phyloP scores from a whole-genome alignment of 1,140 invertebrate genomes.

The Leptinotarsa lineolata region DNA sequence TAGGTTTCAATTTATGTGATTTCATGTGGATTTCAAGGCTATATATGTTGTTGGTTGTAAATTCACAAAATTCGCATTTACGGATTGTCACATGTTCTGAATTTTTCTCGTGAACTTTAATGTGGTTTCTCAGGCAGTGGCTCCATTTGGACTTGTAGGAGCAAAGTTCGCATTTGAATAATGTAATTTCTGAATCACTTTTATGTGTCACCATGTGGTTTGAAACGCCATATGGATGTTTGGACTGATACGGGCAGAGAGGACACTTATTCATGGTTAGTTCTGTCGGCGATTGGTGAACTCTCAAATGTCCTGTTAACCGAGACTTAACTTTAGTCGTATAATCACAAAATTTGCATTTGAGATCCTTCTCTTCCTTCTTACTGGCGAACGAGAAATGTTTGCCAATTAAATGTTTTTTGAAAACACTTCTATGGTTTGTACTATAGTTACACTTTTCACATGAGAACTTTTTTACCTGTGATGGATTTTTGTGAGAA shows the following conservation, averaged over 20 bases:
- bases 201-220: neutral
- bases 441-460: neutral
- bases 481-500: neutral
- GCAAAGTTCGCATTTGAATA: neutral
- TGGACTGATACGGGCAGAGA: neutral
- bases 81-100: neutral
- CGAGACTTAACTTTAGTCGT: neutral
- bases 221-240: neutral
- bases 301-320: neutral
- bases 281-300: neutral
- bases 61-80: neutral
- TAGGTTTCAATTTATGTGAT: neutral
- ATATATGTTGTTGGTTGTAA: neutral
- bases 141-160: neutral
- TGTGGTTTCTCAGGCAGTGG: neutral
- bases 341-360: neutral
- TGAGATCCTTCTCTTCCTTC: neutral
- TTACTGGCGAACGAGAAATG: neutral
- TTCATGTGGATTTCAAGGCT: neutral
- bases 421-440: neutral
- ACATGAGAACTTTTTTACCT: neutral
- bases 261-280: neutral
- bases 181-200: neutral
- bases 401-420: neutral
- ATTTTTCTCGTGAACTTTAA: neutral